These are phyloP conservation scores for Trichogramma pretiosum DNA, from an alignment of 1,140 invertebrate genomes.

Conservation along the genomic window DNA sequence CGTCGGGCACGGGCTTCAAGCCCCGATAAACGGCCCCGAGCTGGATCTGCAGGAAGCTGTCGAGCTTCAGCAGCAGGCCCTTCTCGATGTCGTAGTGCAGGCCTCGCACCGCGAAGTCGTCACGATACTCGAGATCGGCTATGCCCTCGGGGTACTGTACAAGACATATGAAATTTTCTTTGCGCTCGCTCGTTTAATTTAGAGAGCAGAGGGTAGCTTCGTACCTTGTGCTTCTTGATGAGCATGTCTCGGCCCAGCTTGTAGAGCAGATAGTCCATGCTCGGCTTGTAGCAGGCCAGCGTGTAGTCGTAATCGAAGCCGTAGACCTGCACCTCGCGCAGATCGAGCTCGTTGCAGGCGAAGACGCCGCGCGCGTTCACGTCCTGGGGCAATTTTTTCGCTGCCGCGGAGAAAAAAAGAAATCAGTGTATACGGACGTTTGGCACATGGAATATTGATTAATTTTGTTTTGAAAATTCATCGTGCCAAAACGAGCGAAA, in stretches of 20 bases:
- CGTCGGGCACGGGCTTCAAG: conserved; percentile 66
- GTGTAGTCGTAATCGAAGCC: conserved; percentile 99
- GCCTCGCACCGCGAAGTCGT: conserved; percentile 84
- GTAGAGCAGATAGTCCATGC: conserved; percentile 85
- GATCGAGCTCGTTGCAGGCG: conserved; percentile 92
- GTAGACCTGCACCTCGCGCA: conserved; percentile 87
- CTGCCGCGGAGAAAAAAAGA: conserved; percentile 45
- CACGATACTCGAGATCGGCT: conserved; percentile 70
- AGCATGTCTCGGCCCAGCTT: conserved; percentile 80
- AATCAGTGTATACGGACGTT: not conserved
- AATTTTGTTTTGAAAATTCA: too few relatives aligned
- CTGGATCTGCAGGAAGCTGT: conserved; percentile 94
- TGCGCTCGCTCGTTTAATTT: not conserved
- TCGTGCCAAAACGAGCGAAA: too few relatives aligned
- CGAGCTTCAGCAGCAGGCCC: conserved; percentile 88
- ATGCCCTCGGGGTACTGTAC: conserved; percentile 84
- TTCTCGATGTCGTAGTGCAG: conserved; percentile 95
- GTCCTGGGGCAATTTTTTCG: conserved; percentile 78
- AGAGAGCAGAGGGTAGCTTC: not conserved
- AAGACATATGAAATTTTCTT: not conserved
- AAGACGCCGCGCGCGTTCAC: conserved; percentile 82
- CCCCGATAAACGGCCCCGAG: conserved; percentile 90
- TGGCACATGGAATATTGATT: too few relatives aligned
- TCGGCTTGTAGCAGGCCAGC: conserved; percentile 86
- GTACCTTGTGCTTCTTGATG: conserved; percentile 81